Conservation (phyloP, 2,888 invertebrate species). For the Branchellion lobata region DNA sequence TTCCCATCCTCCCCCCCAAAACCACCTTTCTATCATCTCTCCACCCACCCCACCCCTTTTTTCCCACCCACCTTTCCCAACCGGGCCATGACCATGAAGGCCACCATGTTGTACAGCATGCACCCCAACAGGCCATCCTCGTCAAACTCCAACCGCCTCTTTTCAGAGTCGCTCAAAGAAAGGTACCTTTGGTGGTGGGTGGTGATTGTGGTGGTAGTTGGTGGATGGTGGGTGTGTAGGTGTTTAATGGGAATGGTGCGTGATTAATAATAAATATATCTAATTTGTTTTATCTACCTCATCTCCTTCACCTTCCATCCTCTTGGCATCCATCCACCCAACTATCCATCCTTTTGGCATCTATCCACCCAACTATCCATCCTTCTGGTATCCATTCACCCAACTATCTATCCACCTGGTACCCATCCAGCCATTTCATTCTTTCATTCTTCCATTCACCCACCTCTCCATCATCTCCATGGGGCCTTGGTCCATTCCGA, state of each 20-base stretch:
- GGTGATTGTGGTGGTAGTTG: neutral
- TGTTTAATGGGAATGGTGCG: neutral
- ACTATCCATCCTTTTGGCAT: no score
- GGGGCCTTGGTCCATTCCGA: constrained; percentile 98
- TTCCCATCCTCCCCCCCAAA: no score
- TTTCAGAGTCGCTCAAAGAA: constrained; percentile 75
- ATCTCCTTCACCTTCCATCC: no score
- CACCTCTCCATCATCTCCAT: constrained; percentile 96
- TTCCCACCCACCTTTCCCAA: constrained; percentile 76
- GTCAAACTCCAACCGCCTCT: constrained; percentile 90
- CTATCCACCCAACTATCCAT: no score
- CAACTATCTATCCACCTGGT: no score
- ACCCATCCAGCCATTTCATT: no score
- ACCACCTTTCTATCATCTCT: no score
- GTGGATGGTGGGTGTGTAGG: neutral
- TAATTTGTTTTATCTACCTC: no score
- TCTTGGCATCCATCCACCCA: no score
- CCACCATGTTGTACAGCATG: constrained; percentile 91
- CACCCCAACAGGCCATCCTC: constrained; percentile 93
- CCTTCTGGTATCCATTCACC: no score
- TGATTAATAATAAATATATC: no score
- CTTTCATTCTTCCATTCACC: constrained; percentile 28
- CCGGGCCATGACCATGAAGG: constrained; percentile 88
- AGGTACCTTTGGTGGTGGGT: constrained; percentile 70
- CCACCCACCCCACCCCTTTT: no score